Evolutionary conservation across 2,113 vertebrate species (phyloP).

Genomic region (Notarius lentiginosus): DNA sequence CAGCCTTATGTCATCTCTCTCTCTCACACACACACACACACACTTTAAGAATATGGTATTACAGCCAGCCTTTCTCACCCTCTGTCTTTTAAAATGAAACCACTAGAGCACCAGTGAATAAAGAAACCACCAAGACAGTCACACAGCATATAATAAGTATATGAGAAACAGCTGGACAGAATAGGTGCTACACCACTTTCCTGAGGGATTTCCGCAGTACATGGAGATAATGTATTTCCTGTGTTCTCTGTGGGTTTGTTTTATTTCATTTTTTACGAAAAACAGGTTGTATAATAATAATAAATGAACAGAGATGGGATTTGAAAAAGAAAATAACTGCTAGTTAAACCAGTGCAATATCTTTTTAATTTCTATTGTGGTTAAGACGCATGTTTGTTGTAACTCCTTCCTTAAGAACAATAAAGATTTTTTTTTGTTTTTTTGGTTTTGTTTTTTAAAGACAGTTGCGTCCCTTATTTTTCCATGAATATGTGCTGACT

Average conservation of each 20-base stretch:
- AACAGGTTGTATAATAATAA: conserved; percentile 29
- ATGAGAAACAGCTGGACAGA: conserved; percentile 24
- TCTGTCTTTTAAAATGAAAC: conserved; percentile 21
- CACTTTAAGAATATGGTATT: conserved; percentile 22
- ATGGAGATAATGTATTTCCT: conserved; percentile 13
- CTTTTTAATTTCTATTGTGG: conserved; percentile 72
- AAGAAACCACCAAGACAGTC: neutral
- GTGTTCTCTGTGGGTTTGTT: conserved; percentile 6
- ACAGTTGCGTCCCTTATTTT: neutral
- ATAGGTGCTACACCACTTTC: conserved; percentile 16
- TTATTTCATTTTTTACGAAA: conserved; percentile 30
- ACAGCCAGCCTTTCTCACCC: conserved; percentile 5
- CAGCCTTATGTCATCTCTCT: conserved; percentile 18
- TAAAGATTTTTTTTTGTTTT: conserved; percentile 63
- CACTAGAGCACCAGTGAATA: conserved; percentile 24
- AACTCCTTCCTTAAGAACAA: conserved; percentile 71
- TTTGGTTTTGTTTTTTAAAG: conserved; percentile 44
- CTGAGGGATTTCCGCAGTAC: conserved; percentile 1
- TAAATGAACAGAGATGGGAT: conserved; percentile 43
- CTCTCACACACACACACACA: neutral
- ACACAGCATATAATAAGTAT: neutral
- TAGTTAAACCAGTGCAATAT: conserved; percentile 77
- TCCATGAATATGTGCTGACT: neutral
- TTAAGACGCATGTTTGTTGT: conserved; percentile 74
- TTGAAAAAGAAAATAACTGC: conserved; percentile 28